Base-by-base conservation (phyloP, 2,888 invertebrate genomes). In the Galerucella nymphaeae region DNA sequence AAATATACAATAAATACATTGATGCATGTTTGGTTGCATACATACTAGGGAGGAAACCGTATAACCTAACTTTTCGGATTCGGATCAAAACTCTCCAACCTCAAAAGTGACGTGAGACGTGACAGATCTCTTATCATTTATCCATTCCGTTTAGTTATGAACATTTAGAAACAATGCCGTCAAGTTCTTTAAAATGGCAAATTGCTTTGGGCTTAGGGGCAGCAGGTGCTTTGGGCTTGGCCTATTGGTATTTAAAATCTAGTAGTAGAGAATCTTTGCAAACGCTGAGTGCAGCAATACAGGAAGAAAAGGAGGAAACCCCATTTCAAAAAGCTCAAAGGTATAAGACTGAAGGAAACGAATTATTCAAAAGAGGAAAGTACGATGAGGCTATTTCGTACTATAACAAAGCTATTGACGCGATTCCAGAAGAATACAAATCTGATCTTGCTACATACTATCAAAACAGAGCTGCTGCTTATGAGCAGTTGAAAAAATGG, bases 381-480 rank as follows among this genome's bases (percentile, higher is more conserved):
- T 99, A 92, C 84, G 94, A 95, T 80, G 96, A 97, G 85, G 99
- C 99, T 14, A 95, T 98, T 73, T 86, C 89, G 45, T 91, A 93
- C 80, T 99, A 99, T 85, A 94, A 95, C 80, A 94, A 94, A 87
- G 99, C 99, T 1, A 98, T 99, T 68, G 95, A 96, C 80, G 89
- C 93, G 45, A 97, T 97, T 82, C 94, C 96, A 0, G 87, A 89
- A 75, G 90, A 94, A 70, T 91, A 93, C 80, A 89, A 89, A 38
- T 89, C 90, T 0, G 96, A 95, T 79, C 87, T 97, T 70, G 93
- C 98, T 0, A 97, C 96, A 16, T 97, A 96, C 87, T 97, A 96
- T 86, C 98, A 98, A 86, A 98, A 98, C 85, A 92, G 97, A 81
- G 98, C 98, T 13, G 98, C 98, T 16, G 95, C 97, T 58, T 96